Base-by-base conservation (phyloP, 2,888 invertebrate species). In the Catocala nupta region DNA sequence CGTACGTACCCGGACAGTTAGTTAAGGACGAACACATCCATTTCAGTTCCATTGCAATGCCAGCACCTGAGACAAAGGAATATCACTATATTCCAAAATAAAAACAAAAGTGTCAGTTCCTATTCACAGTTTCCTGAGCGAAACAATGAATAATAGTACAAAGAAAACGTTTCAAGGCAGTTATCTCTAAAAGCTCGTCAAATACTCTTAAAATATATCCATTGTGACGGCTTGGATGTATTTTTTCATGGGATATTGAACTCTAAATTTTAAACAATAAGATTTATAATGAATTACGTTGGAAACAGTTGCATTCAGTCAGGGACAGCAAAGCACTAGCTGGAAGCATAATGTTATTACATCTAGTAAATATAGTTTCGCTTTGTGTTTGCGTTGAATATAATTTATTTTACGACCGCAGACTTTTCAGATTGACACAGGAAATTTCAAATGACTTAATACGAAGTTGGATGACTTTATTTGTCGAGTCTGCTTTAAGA, bases 171-270 rank as follows among this genome's bases (percentile, higher is more conserved):
- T 91, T 89, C 84, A 83, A 86, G 83, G 81, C 86, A 89, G 88
- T 89, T 90, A 90, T 89, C 89, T 90, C 87, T 88, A 84, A 90
- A 90, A 90, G 90, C 89, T 89, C 82, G 84, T 90, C 90, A 90
- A 90, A 91, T 88, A 88, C 85, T 85, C 83, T 86, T 85, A 82
- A 88, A 89, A 85, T 85, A 85, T 82, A 87, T 83, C 80, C 76
- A 80, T 83, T 83, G 81, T 81, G 77, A 80, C 68, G 61, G 64
- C 71, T 71, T 70, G 55, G 59, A 11, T 58, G 63, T 64, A 63
- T 61, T 25, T 64, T 69, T 65, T 69, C 71, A 61, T 43, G 59
- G 63, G 44, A 75, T 60, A 78, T 68, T 80, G 68, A 69, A 78
- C 81, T 79, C 70, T 84, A 81, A 49, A n/a, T 1, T 42, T 48